Percentiles rank a stretch among this genome's conserved stretches.
Conservation (phyloP, 1,140 invertebrate genomes). For the Monomorium pharaonis region DNA sequence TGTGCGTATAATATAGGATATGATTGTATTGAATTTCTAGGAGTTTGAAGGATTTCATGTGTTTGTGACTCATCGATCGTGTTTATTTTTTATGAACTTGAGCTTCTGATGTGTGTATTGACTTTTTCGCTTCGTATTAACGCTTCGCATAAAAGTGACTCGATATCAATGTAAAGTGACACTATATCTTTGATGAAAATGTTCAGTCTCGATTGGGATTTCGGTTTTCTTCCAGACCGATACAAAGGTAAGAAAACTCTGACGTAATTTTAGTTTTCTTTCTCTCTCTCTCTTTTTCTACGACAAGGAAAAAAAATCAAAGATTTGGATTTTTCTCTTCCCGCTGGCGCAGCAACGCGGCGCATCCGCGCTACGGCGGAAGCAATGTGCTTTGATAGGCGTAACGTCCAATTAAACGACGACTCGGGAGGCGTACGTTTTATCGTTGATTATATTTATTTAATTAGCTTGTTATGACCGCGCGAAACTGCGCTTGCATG, state of each 20-base stretch:
- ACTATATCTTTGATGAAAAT: neutral
- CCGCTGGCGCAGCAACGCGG: conserved; percentile 23
- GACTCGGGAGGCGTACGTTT: conserved; percentile 21
- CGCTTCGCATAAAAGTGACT: neutral
- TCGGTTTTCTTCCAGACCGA: conserved; percentile 28
- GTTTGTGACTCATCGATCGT: neutral
- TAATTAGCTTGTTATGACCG: conserved; percentile 72
- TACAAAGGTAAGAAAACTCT: conserved; percentile 45
- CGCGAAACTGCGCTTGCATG: conserved; percentile 53
- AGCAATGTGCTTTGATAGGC: conserved; percentile 48
- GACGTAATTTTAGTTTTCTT: neutral
- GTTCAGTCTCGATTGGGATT: conserved; percentile 63
- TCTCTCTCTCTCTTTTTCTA: neutral
- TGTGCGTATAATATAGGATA: too few species aligned
- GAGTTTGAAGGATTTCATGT: neutral
- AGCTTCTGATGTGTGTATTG: neutral
- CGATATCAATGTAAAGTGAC: neutral
- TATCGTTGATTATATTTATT: conserved; percentile 71
- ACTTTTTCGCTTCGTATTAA: too few species aligned
- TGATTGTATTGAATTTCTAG: neutral
- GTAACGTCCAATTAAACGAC: conserved; percentile 71
- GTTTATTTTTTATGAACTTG: neutral
- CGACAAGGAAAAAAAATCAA: neutral
- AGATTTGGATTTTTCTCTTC: conserved; percentile 40
- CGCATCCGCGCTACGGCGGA: conserved; percentile 7